A percentile compares a stretch with the other conserved stretches of the same genome.
Evolutionary conservation across 2,113 vertebrate species (phyloP).

Genomic region (Ochotona curzoniae): DNA sequence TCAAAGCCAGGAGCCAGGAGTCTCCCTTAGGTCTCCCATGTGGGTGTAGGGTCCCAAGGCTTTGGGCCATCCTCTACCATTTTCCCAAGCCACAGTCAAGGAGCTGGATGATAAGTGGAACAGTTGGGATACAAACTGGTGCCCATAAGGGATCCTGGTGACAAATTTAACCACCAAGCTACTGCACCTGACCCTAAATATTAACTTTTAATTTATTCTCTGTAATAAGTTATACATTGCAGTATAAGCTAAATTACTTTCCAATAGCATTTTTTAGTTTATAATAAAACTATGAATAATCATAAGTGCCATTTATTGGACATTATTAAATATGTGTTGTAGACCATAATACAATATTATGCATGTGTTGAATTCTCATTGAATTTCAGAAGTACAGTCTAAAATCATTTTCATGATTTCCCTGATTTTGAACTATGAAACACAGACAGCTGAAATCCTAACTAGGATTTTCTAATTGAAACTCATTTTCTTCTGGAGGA

Average conservation of each 20-base stretch:
- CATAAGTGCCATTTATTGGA: background rate
- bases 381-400: background rate
- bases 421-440: background rate
- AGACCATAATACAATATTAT: background rate
- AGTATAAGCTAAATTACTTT: background rate
- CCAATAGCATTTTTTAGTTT: background rate
- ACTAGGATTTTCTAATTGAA: background rate
- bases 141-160: no score
- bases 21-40: no score
- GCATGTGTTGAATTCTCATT: background rate
- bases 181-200: no score
- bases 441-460: background rate
- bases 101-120: no score
- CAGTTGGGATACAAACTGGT: no score
- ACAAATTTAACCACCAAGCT: no score
- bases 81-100: no score
- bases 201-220: background rate
- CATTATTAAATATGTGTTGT: background rate
- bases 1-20: no score
- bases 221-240: background rate
- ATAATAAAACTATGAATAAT: slow-evolving; percentile 9
- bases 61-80: no score
- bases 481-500: background rate
- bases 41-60: no score
- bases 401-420: background rate